Evolutionary conservation across 2,888 invertebrate genomes (phyloP).

Genomic region (Epirrita christyi): DNA sequence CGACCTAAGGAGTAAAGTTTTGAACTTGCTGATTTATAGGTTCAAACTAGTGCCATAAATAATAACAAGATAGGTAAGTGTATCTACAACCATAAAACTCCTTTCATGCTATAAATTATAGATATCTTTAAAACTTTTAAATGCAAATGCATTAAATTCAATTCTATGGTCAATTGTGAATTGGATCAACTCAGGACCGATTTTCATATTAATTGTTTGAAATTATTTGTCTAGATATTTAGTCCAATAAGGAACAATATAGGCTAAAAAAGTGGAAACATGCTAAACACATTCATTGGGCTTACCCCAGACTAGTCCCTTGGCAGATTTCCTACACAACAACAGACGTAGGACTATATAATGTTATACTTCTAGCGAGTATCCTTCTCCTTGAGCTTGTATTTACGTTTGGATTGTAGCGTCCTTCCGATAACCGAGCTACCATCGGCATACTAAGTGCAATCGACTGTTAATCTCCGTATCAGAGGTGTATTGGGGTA

Average conservation of each 20-base stretch:
- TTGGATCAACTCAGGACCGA: no score
- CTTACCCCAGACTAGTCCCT: neutral
- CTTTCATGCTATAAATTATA: no score
- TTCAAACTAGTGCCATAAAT: conserved; percentile 25
- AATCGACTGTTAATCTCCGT: conserved; percentile 41
- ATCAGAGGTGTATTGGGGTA: conserved; percentile 40
- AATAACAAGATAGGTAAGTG: conserved; percentile 2
- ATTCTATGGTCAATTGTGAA: no score
- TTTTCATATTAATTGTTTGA: no score
- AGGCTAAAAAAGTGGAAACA: no score
- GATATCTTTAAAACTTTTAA: no score
- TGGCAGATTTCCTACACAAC: no score
- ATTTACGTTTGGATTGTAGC: neutral
- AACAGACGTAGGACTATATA: no score
- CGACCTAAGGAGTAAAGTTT: conserved; percentile 33
- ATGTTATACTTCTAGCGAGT: neutral
- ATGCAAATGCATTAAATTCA: no score
- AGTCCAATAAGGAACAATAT: no score
- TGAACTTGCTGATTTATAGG: conserved; percentile 35
- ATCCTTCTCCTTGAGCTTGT: neutral
- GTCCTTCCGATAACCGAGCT: conserved; percentile 1
- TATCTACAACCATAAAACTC: neutral
- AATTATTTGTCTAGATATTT: no score
- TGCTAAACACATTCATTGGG: no score
- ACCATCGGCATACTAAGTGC: conserved; percentile 21